Base-by-base conservation (phyloP, 2,113 vertebrate species). In the Anoura caudifer region DNA sequence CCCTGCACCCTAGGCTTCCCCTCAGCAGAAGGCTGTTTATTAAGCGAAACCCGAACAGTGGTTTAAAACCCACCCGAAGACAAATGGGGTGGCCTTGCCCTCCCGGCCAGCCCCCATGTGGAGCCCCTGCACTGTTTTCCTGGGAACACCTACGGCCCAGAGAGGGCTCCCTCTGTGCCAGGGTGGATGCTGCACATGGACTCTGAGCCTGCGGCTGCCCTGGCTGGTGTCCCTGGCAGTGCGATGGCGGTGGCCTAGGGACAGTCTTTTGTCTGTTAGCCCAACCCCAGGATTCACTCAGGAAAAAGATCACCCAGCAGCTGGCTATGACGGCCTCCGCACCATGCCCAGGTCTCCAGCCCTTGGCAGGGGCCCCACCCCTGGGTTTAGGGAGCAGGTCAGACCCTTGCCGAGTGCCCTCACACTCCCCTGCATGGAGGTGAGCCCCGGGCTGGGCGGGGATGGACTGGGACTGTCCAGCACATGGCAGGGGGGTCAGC, bases 91-190 rank as follows among this genome's bases (percentile, higher is more conserved):
- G 50, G 59, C 0, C 7, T 4, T 61, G 59, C 36, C 59, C 38
- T 72, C 20, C 7, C 47, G 12, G 12, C 20, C 2, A 14, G 31
- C 38, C 33, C 4, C 8, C 6, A 0, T 0, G 7, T 20, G 17
- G 36, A 7, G 4, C 15, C 13, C 17, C 28, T 4, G 38, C 61
- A 7, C 33, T 0, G 1, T 7, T 19, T n/a, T 15, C 69, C 63
- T 22, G 17, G 52, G 33, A 54, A 52, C 8, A 7, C 15, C 2
- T 1, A n/a, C 70, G 3, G 10, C 36, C 77, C 9, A 2, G 4
- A 2, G 20, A 9, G 0, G 3, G 26, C 15, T 54, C 45, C 9
- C 0, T 0, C 43, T 12, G 1, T 41, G 43, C 56, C 24, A 3
- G 56, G 79, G 47, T 13, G 7, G 15, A 12, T 28, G 13, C 38